Evolutionary conservation across 2,888 invertebrate species (phyloP), one percentile per base, ranked within the genome.

Genomic region (Timandra comae): DNA sequence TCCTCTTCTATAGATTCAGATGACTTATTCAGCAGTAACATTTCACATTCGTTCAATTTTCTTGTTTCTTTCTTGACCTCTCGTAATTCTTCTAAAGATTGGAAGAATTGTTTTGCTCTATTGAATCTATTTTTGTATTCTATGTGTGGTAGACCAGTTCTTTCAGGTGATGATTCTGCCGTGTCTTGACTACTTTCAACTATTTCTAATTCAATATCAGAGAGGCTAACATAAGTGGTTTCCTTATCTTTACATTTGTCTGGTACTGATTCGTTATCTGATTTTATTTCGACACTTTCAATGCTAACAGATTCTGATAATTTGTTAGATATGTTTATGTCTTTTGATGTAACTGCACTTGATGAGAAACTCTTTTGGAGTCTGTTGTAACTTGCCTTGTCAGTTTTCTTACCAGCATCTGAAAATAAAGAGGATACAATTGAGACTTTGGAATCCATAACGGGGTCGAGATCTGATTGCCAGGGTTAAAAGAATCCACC

Each of bases 61-160:
- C 60, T 51, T 7, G 65, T 59, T n/a, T n/a, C n/a, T 34, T 66
- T 78, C 39, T 66, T 78, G 2, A 54, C 46, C 37, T 67, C 70
- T 35, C 73, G 62, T 4, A 82, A 49, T 44, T 81, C 81, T 63
- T 87, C 86, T 27, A 86, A 53, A 1, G 84, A 85, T 51, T 86
- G 78, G 38, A 87, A 87, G 45, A 72, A 87, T 54, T 82, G 63
- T 51, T 81, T 86, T 8, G 87, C 86, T 46, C 63, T 52, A 57
- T 80, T 74, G 38, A 87, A 87, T 22, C 87, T 68, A 41, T 79
- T 75, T 59, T 84, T 86, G 47, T 81, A 84, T 42, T 81, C 74
- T 26, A 63, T 58, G 6, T 75, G 62, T 23, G 59, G 60, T 21
- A 56, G 59, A 41, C 65, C 65, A 7, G 41, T 43, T 35, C 47